Conservation (phyloP, 2,888 invertebrate species). For the Romanomermis culicivorax region DNA sequence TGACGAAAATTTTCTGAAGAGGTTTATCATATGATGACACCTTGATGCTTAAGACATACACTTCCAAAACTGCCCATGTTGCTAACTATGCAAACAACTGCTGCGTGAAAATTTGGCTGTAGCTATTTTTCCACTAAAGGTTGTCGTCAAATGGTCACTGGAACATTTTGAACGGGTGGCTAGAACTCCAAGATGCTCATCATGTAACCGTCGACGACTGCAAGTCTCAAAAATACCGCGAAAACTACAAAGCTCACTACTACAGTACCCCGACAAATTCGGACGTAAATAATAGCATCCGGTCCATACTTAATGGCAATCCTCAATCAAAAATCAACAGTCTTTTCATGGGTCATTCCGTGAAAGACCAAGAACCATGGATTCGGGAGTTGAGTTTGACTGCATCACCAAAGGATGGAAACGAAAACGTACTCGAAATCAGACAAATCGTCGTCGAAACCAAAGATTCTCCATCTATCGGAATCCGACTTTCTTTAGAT, state of each 20-base stretch:
- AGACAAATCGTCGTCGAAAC: neutral
- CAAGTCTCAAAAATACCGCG: constrained; percentile 8
- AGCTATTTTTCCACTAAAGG: too few species aligned
- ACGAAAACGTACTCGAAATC: neutral
- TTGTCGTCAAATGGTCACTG: constrained; percentile 3
- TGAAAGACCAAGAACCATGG: constrained; percentile 1
- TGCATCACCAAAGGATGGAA: neutral
- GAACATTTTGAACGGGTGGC: constrained; percentile 1
- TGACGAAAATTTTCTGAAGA: too few species aligned
- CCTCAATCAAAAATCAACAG: neutral
- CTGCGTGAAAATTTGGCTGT: too few species aligned
- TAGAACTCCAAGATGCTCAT: constrained; percentile 8
- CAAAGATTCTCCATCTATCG: neutral
- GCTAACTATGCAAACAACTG: too few species aligned
- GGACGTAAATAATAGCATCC: neutral
- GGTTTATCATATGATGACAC: too few species aligned
- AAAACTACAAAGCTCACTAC: constrained; percentile 6
- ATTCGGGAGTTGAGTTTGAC: neutral
- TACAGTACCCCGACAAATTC: neutral
- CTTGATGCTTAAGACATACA: too few species aligned
- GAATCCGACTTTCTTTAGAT: neutral
- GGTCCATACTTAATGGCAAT: neutral
- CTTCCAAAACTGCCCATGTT: too few species aligned
- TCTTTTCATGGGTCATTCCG: neutral
- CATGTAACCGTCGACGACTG: constrained; percentile 8